phyloP scores from a whole-genome alignment of 2,113 vertebrate species.

The Abramis brama region DNA sequence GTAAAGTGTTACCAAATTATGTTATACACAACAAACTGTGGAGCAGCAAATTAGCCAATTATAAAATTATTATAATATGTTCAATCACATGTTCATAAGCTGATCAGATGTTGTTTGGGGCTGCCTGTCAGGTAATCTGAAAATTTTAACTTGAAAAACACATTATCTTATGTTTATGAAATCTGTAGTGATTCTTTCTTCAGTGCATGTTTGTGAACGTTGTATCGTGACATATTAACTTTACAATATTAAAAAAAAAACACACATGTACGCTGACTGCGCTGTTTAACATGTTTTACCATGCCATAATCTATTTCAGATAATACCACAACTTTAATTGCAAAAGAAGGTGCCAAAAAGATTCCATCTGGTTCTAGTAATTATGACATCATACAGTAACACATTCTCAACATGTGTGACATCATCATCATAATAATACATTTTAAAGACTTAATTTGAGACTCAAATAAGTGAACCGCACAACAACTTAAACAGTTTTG shows the following conservation, averaged over 20 bases:
- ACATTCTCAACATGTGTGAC: background rate
- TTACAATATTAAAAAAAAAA: background rate
- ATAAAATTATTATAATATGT: background rate
- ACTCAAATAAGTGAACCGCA: background rate
- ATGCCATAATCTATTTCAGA: too few relatives aligned
- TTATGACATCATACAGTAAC: background rate
- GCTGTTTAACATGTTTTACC: background rate
- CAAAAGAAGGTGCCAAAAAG: background rate
- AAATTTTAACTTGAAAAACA: background rate
- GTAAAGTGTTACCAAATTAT: background rate
- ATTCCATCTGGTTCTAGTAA: background rate
- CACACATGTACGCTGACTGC: background rate
- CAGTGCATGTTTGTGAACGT: background rate
- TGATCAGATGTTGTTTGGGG: background rate
- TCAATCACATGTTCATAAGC: background rate
- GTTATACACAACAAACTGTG: too few relatives aligned
- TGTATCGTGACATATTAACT: background rate
- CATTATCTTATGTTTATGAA: background rate
- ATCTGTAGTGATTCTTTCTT: background rate
- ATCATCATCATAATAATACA: background rate
- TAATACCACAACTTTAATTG: background rate
- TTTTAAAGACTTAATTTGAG: background rate
- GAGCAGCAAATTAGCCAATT: too few relatives aligned
- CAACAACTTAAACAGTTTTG: background rate
- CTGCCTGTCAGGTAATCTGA: background rate